A percentile compares a stretch with the other conserved stretches of the same genome.
These are phyloP conservation scores for Leptinotarsa peninsularis DNA, from an alignment of 2,888 invertebrate species.

Conservation along the genomic window DNA sequence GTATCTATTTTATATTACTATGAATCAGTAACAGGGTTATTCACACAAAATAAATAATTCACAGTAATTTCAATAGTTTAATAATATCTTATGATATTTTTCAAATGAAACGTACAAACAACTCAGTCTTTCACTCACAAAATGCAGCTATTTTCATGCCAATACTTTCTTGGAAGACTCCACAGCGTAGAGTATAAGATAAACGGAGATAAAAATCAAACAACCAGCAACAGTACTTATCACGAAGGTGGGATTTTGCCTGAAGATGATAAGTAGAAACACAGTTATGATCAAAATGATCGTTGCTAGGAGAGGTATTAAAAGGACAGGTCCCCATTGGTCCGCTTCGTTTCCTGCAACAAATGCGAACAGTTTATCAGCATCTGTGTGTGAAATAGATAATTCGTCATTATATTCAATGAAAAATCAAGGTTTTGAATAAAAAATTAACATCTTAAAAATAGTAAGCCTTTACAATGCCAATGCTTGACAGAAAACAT, in stretches of 20 bases:
- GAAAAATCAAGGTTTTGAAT: too few species aligned
- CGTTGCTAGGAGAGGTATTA: slow-evolving; percentile 59
- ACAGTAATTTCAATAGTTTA: not conserved
- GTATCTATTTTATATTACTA: too few species aligned
- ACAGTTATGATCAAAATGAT: slow-evolving; percentile 59
- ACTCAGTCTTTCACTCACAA: not conserved
- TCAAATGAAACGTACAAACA: not conserved
- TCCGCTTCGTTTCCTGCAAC: slow-evolving; percentile 44
- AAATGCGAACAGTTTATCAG: not conserved
- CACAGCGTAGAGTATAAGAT: slow-evolving; percentile 59
- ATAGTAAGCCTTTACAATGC: too few species aligned
- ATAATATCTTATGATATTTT: not conserved
- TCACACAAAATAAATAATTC: not conserved
- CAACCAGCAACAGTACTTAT: slow-evolving; percentile 66
- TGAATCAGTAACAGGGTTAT: too few species aligned
- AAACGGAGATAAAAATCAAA: slow-evolving; percentile 64
- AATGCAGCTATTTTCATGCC: not conserved
- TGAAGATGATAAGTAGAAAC: slow-evolving; percentile 65
- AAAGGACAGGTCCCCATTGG: slow-evolving; percentile 56
- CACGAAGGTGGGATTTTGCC: slow-evolving; percentile 66
- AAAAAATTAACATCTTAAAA: too few species aligned
- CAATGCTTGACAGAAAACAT: too few species aligned
- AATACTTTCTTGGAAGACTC: slow-evolving; percentile 40
- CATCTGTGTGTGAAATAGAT: too few species aligned
- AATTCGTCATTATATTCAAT: too few species aligned